A percentile compares a stretch with the other conserved stretches of the same genome.
Conservation (phyloP, 2,888 invertebrate genomes). For the Drosophila stalkeri region DNA sequence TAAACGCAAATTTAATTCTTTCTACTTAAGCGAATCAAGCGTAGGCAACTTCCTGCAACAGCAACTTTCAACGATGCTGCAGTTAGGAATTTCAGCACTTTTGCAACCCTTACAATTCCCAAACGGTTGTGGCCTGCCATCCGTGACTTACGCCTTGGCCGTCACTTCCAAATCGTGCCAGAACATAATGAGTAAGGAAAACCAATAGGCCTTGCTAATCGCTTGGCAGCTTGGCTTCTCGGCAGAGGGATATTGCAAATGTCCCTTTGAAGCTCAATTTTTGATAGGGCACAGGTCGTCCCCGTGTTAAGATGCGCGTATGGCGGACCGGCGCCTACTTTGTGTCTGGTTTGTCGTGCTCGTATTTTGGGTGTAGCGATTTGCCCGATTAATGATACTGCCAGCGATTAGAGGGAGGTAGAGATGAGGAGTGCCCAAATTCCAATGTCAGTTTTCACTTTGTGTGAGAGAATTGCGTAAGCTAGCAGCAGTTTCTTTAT, state of each 20-base stretch:
- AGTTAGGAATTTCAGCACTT: conserved; percentile 36
- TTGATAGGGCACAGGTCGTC: conserved; percentile 84
- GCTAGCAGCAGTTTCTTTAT: neutral
- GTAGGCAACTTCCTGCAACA: neutral
- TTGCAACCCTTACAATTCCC: conserved; percentile 56
- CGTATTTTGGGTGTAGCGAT: conserved; percentile 81
- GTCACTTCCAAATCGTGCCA: conserved; percentile 65
- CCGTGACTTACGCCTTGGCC: conserved; percentile 3
- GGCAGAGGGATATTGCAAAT: conserved; percentile 58
- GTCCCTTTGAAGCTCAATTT: conserved; percentile 81
- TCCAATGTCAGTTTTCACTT: conserved; percentile 65
- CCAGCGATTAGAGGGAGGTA: neutral
- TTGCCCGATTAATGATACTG: conserved; percentile 67
- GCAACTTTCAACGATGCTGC: conserved; percentile 9
- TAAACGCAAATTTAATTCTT: conserved; percentile 3
- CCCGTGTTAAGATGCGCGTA: conserved; percentile 49
- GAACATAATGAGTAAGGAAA: conserved; percentile 84
- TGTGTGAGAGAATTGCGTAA: conserved; percentile 68
- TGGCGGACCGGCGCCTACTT: conserved; percentile 76
- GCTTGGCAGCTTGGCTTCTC: conserved; percentile 82
- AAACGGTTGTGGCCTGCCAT: conserved; percentile 45
- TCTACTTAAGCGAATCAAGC: conserved; percentile 65
- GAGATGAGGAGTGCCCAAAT: conserved; percentile 27
- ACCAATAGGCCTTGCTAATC: conserved; percentile 80
- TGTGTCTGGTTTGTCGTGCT: conserved; percentile 59